Evolutionary conservation across 2,888 invertebrate species (phyloP).

Genomic region (Caenorhabditis panamensis): DNA sequence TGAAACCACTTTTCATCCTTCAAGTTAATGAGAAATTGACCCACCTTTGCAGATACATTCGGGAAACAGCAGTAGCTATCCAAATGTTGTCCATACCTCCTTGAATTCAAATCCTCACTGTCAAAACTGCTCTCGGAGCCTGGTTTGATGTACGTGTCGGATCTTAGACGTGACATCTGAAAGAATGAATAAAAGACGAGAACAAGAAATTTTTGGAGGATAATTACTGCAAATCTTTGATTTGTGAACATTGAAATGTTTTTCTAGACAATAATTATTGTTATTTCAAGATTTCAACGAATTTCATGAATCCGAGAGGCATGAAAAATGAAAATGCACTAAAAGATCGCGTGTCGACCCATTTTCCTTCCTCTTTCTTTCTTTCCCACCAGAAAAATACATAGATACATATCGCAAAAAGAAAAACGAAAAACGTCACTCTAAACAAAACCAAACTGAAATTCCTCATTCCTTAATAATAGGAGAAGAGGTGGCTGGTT

Average conservation of each 20-base stretch:
- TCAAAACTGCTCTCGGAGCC: conserved; percentile 66
- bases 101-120: conserved; percentile 55
- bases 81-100: conserved; percentile 49
- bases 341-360: too few relatives aligned
- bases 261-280: too few relatives aligned
- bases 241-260: too few relatives aligned
- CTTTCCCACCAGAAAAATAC: too few relatives aligned
- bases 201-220: too few relatives aligned
- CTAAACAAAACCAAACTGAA: conserved; percentile 9
- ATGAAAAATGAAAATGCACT: too few relatives aligned
- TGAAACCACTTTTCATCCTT: conserved; percentile 1
- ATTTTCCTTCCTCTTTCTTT: too few relatives aligned
- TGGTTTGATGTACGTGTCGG: conserved; percentile 63
- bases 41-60: conserved; percentile 51
- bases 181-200: too few relatives aligned
- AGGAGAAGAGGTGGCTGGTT: conserved; percentile 17
- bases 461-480: conserved; percentile 22
- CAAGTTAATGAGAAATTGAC: background rate
- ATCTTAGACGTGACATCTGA: conserved; percentile 63
- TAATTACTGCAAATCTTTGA: too few relatives aligned
- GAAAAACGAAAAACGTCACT: conserved; percentile 27
- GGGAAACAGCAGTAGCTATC: conserved; percentile 52
- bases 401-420: too few relatives aligned
- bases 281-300: too few relatives aligned
- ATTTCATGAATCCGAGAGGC: too few relatives aligned